These are phyloP conservation scores for Propithecus coquereli DNA, from an alignment of 2,113 vertebrate genomes.

Conservation along the genomic window DNA sequence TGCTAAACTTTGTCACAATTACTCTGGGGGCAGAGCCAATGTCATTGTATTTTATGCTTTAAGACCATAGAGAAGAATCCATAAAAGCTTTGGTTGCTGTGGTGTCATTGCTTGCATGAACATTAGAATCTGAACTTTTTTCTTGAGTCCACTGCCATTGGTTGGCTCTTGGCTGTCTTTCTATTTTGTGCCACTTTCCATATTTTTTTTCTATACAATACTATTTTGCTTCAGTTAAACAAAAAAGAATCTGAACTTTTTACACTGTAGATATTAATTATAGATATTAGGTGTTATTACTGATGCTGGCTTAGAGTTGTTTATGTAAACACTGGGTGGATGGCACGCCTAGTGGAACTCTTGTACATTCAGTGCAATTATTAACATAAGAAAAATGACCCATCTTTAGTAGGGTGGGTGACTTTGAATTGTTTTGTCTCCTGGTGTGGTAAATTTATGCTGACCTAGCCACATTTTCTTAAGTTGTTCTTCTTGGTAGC, in stretches of 20 bases:
- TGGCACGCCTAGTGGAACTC: not conserved
- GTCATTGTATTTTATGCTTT: not conserved
- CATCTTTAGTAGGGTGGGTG: not conserved
- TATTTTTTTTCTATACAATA: too few species aligned
- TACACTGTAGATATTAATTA: not conserved
- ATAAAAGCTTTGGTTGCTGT: not conserved
- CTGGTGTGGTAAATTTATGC: not conserved
- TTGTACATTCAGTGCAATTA: not conserved
- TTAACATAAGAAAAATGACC: not conserved
- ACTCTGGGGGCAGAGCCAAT: not conserved
- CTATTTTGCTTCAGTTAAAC: too few species aligned
- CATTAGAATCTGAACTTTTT: not conserved
- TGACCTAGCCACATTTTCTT: not conserved
- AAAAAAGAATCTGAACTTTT: not conserved
- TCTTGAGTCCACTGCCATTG: too few species aligned
- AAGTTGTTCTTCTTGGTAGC: not conserved
- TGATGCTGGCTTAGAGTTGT: not conserved
- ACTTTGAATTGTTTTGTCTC: not conserved
- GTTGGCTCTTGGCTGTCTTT: too few species aligned
- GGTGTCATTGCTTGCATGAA: not conserved
- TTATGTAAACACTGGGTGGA: not conserved
- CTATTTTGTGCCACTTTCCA: too few species aligned
- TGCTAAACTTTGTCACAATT: not conserved
- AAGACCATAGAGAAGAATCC: not conserved
- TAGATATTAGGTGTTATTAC: not conserved